Evolutionary conservation across 2,113 vertebrate genomes (phyloP), one percentile per base, ranked within the genome.

Genomic region (Nycticebus coucang): DNA sequence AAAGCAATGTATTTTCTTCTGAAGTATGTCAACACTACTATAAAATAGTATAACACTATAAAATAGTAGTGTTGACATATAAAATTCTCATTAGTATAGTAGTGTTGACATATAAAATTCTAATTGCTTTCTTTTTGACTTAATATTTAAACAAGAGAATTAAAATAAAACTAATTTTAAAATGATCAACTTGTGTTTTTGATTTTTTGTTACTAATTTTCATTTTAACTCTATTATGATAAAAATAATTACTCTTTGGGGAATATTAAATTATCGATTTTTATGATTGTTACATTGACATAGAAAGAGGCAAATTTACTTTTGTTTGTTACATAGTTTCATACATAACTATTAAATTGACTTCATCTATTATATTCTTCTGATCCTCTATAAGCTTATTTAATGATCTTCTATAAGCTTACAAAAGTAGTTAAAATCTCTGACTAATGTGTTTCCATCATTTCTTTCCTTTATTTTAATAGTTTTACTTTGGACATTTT

Each of bases 131-230:
- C 33, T 74, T 89, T 91, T 80, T 45, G 24, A 33, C 10, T 68
- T 81, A 75, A 14, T 37, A 78, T 1, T 3, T 68, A 87, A 75
- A 8, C 75, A 59, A 24, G 4, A 94, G 41, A 93, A 84, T 55
- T 62, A 89, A 91, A 80, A 28, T 75, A 45, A 89, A 37, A 1
- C 2, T 59, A 50, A 21, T 18, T 89, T 91, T 68, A 85, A 82
- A 75, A 89, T 93, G 78, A 87, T 77, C 30, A 69, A 81, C 41
- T 41, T 41, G 41, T 41, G 3, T 68, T 55, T 80, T 85, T 55
- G 28, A 82, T 64, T 78, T 30, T 35, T 82, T 59, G 28, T 82
- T 87, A 95, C 41, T 85, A 68, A 86, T 86, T 91, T 96, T 87
- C 22, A 71, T 66, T 71, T 83, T 83, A 53, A 69, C 14, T 55